Conservation (phyloP, 1,140 invertebrate species). For the Trichoplusia ni region DNA sequence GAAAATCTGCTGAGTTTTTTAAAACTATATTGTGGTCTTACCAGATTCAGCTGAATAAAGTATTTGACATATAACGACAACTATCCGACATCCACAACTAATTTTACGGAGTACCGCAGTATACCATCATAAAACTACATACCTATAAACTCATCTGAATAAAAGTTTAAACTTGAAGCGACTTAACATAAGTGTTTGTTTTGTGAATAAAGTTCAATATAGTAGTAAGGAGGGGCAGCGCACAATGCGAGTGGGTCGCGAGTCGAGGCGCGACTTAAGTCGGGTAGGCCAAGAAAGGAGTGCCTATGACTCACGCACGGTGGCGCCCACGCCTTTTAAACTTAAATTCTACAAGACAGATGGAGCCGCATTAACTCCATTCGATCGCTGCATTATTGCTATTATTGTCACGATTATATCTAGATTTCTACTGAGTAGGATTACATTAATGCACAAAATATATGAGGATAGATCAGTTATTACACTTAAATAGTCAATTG, state of each 20-base stretch:
- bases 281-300: constrained; percentile 57
- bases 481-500: too few species aligned
- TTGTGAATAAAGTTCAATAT: constrained; percentile 26
- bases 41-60: too few species aligned
- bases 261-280: constrained; percentile 33
- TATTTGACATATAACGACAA: too few species aligned
- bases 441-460: too few species aligned
- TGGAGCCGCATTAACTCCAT: constrained; percentile 46
- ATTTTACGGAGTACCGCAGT: too few species aligned
- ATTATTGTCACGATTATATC: constrained; percentile 15
- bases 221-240: constrained; percentile 42
- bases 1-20: too few species aligned
- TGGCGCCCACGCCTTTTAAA: constrained; percentile 64
- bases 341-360: constrained; percentile 55
- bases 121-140: too few species aligned
- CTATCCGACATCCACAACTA: too few species aligned
- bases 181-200: background rate
- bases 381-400: constrained; percentile 6
- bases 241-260: constrained; percentile 43
- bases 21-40: too few species aligned
- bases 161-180: background rate
- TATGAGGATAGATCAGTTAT: too few species aligned
- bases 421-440: background rate
- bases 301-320: constrained; percentile 60
- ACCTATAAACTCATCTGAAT: too few species aligned